Evolutionary conservation across 2,888 invertebrate genomes (phyloP), one percentile per base, ranked within the genome.

Genomic region (Cryptocheilus praepositus): DNA sequence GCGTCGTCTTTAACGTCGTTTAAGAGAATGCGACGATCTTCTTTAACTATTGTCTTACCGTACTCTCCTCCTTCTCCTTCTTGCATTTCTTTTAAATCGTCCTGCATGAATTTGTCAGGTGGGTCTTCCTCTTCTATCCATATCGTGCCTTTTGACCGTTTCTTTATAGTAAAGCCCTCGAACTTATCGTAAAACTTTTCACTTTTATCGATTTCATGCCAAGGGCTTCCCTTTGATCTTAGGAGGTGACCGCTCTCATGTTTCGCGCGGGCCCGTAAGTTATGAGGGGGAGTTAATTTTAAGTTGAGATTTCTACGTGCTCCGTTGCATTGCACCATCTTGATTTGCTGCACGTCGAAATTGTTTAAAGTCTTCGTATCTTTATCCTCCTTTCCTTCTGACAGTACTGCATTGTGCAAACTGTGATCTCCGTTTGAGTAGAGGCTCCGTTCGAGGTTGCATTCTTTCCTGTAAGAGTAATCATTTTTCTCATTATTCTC

Each of bases 321-420:
- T 59, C 88, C 88, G 70, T 89, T 88, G 65, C 86, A 88, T 76
- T 88, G 88, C 19, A 88, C 87, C 87, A 88, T 86, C 28, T 87
- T 87, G 59, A 86, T 80, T 3, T 85, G 85, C 2, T 83, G 82
- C 3, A 83, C 81, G 21, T 63, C 68, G 59, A 81, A 87, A 63
- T 78, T 79, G 11, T 74, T 76, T 52, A 87, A 69, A 7, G 77
- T 71, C 62, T 85, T 85, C 19, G 79, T 22, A 2, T 77, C 71
- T 19, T 85, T 83, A 19, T 80, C 78, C 67, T 74, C 67, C 71
- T 85, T 84, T 13, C 80, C 81, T 56, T 81, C 76, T 43, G 82
- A 77, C 64, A 86, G 64, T 59, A 85, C 80, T 65, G 81, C 74
- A 62, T 82, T 79, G 62, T 79, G 82, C 70, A 85, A 82, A 74